These are phyloP conservation scores for Lophura nycthemera DNA, from an alignment of 2,113 vertebrate genomes.

Conservation along the genomic window DNA sequence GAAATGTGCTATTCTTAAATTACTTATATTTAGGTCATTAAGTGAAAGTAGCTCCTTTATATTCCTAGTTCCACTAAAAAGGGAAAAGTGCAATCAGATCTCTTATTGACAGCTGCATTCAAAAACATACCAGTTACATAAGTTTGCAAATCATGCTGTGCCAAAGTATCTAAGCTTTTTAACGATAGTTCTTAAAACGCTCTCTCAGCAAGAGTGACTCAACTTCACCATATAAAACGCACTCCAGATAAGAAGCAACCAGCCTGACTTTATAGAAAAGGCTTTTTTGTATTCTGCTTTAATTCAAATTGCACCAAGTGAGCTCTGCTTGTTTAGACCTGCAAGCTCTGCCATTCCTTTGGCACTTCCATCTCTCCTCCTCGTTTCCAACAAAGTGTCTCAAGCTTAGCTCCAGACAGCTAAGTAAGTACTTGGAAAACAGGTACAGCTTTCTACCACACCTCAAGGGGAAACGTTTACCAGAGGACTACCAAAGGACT, in stretches of 20 bases:
- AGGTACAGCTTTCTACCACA: neutral
- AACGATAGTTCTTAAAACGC: constrained; percentile 54
- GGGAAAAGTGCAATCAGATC: constrained; percentile 38
- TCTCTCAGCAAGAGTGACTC: constrained; percentile 63
- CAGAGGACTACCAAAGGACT: neutral
- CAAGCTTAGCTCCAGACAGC: neutral
- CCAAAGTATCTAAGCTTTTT: constrained; percentile 65
- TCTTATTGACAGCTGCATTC: constrained; percentile 68
- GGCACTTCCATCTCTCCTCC: constrained; percentile 26
- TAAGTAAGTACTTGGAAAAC: constrained; percentile 17
- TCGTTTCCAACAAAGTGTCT: constrained; percentile 4
- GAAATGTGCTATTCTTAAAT: neutral
- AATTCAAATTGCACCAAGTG: constrained; percentile 30
- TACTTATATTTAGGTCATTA: constrained; percentile 18
- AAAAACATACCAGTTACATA: constrained; percentile 71
- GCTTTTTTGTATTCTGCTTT: constrained; percentile 18
- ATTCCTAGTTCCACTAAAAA: neutral
- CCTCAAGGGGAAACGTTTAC: constrained; percentile 8
- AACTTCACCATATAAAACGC: constrained; percentile 23
- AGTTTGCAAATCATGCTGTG: constrained; percentile 59
- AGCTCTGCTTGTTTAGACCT: constrained; percentile 62
- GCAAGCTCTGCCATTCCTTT: constrained; percentile 5
- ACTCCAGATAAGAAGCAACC: constrained; percentile 54
- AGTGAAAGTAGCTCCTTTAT: constrained; percentile 19
- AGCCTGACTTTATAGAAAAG: neutral